Conservation (phyloP, 2,113 vertebrate genomes). For the Hiodon alosoides region DNA sequence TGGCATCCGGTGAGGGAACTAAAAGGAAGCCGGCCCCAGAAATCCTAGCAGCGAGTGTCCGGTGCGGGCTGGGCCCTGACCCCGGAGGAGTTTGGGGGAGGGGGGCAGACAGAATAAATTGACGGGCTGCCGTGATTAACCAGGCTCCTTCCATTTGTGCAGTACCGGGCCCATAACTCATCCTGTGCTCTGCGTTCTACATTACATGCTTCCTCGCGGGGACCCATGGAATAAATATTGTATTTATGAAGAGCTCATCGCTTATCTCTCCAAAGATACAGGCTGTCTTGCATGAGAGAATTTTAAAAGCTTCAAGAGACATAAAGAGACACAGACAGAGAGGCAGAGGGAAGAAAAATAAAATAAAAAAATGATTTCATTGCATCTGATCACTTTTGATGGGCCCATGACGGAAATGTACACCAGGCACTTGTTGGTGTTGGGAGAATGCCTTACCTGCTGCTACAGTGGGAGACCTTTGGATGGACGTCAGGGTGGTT, state of each 20-base stretch:
- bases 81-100: background rate
- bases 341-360: background rate
- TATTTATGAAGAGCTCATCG: constrained; percentile 59
- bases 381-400: background rate
- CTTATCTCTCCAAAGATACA: constrained; percentile 58
- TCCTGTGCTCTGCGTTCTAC: constrained; percentile 1
- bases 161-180: background rate
- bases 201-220: constrained; percentile 33
- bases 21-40: no score
- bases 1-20: no score
- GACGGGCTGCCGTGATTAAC: constrained; percentile 27
- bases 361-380: background rate
- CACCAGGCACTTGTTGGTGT: no score
- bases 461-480: background rate
- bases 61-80: no score
- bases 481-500: no score
- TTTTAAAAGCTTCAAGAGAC: constrained; percentile 55
- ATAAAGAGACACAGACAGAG: constrained; percentile 14
- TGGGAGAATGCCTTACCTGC: no score
- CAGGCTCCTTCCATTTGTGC: background rate
- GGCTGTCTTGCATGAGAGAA: constrained; percentile 60
- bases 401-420: no score
- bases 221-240: constrained; percentile 44
- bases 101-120: constrained; percentile 48
- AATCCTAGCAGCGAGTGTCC: no score